Evolutionary conservation across 2,113 vertebrate genomes (phyloP), one percentile per base, ranked within the genome.

Genomic region (Hiodon tergisus): DNA sequence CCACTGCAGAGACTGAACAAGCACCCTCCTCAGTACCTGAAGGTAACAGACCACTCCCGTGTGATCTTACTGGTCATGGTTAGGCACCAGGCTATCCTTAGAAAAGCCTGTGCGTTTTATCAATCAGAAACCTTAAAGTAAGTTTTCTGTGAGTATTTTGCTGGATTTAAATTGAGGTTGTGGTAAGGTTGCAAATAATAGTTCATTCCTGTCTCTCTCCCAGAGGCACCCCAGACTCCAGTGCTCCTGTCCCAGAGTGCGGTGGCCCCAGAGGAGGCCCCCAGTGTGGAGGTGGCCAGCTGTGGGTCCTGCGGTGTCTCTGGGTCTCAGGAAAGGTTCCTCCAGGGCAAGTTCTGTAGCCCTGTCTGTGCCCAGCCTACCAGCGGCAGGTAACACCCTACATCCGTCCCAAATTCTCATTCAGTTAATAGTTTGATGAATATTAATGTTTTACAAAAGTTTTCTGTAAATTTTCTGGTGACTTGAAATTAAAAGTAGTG

Each of bases 281-380:
- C 86, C 9, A 86, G 85, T 13, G 81, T 81, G 63, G 88, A 89
- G 68, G 72, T 84, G 73, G 80, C 76, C n/a, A 87, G 82, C 78
- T 88, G 91, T 74, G 83, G 84, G 67, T 86, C 87, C 47, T 92
- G 83, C 46, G 89, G 90, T 3, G 78, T 84, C 31, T 74, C 77
- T 1, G 86, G 86, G 67, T 77, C 85, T 14, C 88, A 85, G 69
- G 90, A 93, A 65, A 83, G 81, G 67, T 90, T 91, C 72, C 78
- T 92, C 54, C 92, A 91, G 73, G 92, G 92, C 0, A 94, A 91
- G 80, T 92, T 91, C 79, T 88, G 87, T 59, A 85, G 90, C 81
- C 81, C 87, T 0, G 51, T 50, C 0, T 92, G 91, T 78, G 90
- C 86, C 16, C 94, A 94, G 83, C 91, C 93, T 57, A 86, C 85